phyloP scores from a whole-genome alignment of 2,113 vertebrate genomes.

The Mellivora capensis region DNA sequence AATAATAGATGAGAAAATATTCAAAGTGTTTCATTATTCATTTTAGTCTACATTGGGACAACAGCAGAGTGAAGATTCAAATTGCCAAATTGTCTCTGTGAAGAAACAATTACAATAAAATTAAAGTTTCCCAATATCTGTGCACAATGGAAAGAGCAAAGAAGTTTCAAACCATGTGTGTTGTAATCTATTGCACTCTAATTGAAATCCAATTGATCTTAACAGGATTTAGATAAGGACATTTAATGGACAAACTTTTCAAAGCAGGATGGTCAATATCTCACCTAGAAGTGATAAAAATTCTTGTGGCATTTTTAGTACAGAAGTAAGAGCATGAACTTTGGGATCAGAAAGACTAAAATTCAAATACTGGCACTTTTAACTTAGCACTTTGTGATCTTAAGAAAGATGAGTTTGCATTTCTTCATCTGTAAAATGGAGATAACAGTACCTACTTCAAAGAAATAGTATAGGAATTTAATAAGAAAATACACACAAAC shows the following conservation, averaged over 20 bases:
- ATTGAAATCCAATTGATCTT: slow-evolving; percentile 6
- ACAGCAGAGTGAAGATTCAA: background rate
- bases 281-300: background rate
- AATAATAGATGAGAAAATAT: background rate
- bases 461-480: background rate
- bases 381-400: background rate
- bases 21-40: background rate
- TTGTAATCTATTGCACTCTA: background rate
- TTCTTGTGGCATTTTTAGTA: background rate
- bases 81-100: background rate
- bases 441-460: background rate
- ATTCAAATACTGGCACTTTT: background rate
- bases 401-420: background rate
- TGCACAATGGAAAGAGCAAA: background rate
- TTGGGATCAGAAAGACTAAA: background rate
- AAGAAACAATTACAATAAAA: background rate
- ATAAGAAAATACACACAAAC: background rate
- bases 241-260: background rate
- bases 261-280: background rate
- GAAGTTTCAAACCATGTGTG: background rate
- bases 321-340: background rate
- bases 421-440: background rate
- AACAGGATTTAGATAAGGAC: background rate
- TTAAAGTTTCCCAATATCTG: background rate
- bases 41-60: background rate